Conservation (phyloP, 2,113 vertebrate species). For the human region DNA sequence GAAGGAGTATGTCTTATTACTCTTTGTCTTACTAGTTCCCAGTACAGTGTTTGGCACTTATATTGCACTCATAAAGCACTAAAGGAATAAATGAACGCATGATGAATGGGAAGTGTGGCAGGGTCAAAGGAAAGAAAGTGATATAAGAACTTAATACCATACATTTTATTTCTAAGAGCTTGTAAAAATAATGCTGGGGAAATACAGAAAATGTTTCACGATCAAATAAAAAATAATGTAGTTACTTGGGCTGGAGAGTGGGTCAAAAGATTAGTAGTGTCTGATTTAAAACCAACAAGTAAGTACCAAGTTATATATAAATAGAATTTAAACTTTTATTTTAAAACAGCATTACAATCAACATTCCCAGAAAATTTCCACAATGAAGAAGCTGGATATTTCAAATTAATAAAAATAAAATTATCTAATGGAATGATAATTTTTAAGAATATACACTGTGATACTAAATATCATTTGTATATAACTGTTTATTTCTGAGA, state of each 20-base stretch:
- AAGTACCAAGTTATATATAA: neutral
- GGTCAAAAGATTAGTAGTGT: neutral
- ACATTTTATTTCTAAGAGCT: neutral
- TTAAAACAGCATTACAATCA: neutral
- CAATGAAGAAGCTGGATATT: neutral
- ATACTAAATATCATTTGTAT: neutral
- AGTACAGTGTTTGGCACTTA: neutral
- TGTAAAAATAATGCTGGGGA: neutral
- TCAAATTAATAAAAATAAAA: neutral
- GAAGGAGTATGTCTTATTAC: neutral
- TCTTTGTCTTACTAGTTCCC: neutral
- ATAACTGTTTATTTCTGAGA: neutral
- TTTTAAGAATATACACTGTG: neutral
- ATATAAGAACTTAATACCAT: neutral
- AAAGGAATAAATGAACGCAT: neutral
- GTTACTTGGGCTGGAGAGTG: neutral
- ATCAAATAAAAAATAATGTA: constrained; percentile 32
- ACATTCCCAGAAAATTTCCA: neutral
- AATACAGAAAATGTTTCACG: constrained; percentile 18
- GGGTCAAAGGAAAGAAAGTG: neutral
- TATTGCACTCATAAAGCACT: neutral
- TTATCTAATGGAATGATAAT: neutral
- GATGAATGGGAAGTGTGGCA: neutral
- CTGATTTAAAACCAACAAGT: constrained; percentile 20
- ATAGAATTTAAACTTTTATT: neutral